phyloP scores from a whole-genome alignment of 2,888 invertebrate species.

The Siphonodentalium dalli region DNA sequence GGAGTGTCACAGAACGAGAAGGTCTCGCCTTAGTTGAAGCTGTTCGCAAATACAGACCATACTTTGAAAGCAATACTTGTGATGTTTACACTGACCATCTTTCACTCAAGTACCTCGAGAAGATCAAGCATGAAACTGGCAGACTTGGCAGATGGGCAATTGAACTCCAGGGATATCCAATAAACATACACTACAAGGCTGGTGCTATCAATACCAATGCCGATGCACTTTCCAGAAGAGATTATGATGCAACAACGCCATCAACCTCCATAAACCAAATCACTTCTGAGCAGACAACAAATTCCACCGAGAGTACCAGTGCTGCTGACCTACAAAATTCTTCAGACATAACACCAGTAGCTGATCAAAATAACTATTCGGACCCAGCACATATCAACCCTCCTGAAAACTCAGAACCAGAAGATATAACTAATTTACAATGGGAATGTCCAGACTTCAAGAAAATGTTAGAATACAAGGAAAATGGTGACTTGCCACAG shows the following conservation, averaged over 20 bases:
- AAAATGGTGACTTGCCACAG: constrained; percentile 13
- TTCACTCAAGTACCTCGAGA: constrained; percentile 19
- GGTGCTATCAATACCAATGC: constrained; percentile 24
- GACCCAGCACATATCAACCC: no score
- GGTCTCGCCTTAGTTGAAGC: constrained; percentile 31
- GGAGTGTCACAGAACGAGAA: constrained; percentile 25
- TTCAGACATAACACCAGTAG: no score
- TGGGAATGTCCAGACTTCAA: constrained; percentile 10
- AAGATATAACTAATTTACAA: constrained; percentile 14
- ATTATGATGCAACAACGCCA: not conserved
- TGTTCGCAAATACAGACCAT: constrained; percentile 22
- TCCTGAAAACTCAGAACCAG: no score
- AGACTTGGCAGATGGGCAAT: constrained; percentile 29
- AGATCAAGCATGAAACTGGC: constrained; percentile 15
- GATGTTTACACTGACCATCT: constrained; percentile 26
- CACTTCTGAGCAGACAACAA: no score
- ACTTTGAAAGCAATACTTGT: constrained; percentile 21
- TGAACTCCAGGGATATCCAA: constrained; percentile 28
- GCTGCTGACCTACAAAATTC: no score
- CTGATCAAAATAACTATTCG: no score
- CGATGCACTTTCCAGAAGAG: constrained; percentile 13
- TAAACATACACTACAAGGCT: constrained; percentile 18
- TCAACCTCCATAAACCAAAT: no score
- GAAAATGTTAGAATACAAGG: constrained; percentile 10
- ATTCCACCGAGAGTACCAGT: not conserved